Evolutionary conservation across 2,113 vertebrate genomes (phyloP), one percentile per base, ranked within the genome.

Genomic region (Pandion haliaetus): DNA sequence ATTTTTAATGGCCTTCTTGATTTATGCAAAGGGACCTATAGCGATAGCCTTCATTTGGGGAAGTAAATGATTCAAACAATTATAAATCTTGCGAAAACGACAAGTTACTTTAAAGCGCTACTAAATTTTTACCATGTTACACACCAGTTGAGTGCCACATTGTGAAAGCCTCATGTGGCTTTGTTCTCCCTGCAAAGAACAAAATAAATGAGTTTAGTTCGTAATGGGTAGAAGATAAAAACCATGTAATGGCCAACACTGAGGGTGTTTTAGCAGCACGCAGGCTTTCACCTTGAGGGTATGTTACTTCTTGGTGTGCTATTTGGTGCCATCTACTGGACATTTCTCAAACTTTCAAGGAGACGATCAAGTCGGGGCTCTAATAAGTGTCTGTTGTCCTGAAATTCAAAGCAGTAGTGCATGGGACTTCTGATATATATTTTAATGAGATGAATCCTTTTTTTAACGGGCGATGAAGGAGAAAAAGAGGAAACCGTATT

Each of bases 261-360:
- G 50, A 47, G 17, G 3, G 49, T 14, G 44, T 65, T 52, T 5
- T 2, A 49, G 57, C 54, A 14, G 31, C 67, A 59, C 62, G 1
- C 45, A 9, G 89, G 31, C 63, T 17, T 52, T 36, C 69, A 3
- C 29, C 63, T 18, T 12, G 49, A 32, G 29, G 29, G 12, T 10
- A 10, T 36, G 21, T 44, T 3, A 11, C 67, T 80, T 74, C 73
- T 70, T 32, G n/a, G 11, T 21, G 76, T 72, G 91, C 93, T 70
- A 4, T 82, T 66, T 87, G 91, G 93, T 95, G 96, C 96, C 96
- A 93, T 62, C 97, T 96, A 8, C 91, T 34, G 95, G 93, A 16
- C 58, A 9, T 6, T 17, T n/a, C 65, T 86, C 70, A 11, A 28
- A 14, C n/a, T 17, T 63, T 66, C 92, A 59, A n/a, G 38, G 72